phyloP scores from a whole-genome alignment of 2,113 vertebrate species.

The Ctenodactylus gundi region DNA sequence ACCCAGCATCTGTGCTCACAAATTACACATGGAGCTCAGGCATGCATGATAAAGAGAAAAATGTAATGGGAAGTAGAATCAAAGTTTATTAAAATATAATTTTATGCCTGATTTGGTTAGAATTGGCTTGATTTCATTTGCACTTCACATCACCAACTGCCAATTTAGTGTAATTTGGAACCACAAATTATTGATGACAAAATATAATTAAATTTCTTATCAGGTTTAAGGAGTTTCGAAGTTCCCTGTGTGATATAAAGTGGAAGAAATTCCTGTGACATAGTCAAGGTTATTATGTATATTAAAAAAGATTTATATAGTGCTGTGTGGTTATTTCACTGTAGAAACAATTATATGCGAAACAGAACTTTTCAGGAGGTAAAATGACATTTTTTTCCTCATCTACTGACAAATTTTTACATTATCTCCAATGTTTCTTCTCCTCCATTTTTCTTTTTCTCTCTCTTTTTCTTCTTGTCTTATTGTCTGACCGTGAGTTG shows the following conservation, averaged over 20 bases:
- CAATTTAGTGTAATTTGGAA: slow-evolving; percentile 70
- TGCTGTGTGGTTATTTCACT: not conserved
- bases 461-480: not conserved
- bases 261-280: not conserved
- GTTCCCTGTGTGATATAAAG: slow-evolving; percentile 30
- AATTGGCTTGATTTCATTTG: slow-evolving; percentile 71
- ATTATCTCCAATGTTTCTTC: not conserved
- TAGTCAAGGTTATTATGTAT: not conserved
- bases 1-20: slow-evolving; percentile 51
- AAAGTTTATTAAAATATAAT: slow-evolving; percentile 72
- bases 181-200: slow-evolving; percentile 73
- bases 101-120: slow-evolving; percentile 72
- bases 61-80: slow-evolving; percentile 50
- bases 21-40: slow-evolving; percentile 36
- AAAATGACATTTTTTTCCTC: not conserved
- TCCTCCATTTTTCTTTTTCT: too few relatives aligned
- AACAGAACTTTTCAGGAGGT: not conserved
- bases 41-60: slow-evolving; percentile 56
- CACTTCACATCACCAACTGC: slow-evolving; percentile 66
- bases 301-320: not conserved
- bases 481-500: not conserved
- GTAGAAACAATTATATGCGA: not conserved
- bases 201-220: slow-evolving; percentile 71
- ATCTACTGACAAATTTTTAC: not conserved
- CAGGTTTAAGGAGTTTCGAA: slow-evolving; percentile 47